Evolutionary conservation across 2,113 vertebrate genomes (phyloP).

Genomic region (Micromys minutus): DNA sequence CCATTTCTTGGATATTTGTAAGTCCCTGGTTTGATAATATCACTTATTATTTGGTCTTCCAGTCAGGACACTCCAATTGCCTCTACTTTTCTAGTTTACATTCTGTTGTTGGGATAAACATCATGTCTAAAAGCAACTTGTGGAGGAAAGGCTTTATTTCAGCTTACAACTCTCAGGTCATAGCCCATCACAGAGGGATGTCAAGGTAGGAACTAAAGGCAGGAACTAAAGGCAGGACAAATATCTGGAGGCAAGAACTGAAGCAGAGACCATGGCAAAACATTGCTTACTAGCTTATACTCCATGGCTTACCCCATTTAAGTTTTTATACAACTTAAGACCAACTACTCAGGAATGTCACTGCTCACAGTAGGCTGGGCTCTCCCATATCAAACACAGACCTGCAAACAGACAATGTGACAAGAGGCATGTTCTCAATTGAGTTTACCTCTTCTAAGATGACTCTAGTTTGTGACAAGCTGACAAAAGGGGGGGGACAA

Average conservation of each 20-base stretch:
- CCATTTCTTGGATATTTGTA: background rate
- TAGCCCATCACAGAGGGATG: background rate
- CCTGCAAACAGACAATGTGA: background rate
- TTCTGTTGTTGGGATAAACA: background rate
- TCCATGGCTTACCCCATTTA: background rate
- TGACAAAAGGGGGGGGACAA: background rate
- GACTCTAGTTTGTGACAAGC: background rate
- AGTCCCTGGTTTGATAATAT: background rate
- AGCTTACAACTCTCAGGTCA: background rate
- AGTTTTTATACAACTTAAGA: background rate
- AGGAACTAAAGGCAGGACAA: background rate
- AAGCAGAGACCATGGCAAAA: background rate
- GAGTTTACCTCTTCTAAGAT: background rate
- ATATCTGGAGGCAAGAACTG: background rate
- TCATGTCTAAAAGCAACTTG: background rate
- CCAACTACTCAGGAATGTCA: background rate
- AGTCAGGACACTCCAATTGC: background rate
- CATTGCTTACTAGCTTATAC: background rate
- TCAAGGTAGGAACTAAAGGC: background rate
- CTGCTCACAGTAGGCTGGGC: background rate
- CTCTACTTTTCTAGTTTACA: background rate
- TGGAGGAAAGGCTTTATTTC: background rate
- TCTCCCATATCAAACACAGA: background rate
- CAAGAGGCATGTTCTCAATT: background rate
- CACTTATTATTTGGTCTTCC: background rate